Conservation (phyloP, 2,888 invertebrate genomes). For the Cephus rjabovi region DNA sequence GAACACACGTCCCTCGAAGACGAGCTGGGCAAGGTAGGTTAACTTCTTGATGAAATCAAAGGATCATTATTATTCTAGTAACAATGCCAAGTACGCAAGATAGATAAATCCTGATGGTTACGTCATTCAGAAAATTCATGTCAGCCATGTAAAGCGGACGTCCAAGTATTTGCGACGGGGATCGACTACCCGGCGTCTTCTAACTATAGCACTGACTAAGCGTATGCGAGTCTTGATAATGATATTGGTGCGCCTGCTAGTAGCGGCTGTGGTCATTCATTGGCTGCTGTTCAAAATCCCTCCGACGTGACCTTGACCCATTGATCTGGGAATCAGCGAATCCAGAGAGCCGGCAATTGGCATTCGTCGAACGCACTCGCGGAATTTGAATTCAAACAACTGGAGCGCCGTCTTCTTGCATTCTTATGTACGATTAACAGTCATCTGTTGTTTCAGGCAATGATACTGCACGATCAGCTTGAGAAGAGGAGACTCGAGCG, state of each 20-base stretch:
- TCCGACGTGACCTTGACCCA: conserved; percentile 47
- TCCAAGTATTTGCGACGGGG: background rate
- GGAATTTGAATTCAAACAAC: background rate
- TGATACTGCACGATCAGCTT: conserved; percentile 61
- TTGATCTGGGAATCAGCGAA: conserved; percentile 23
- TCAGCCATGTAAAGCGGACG: background rate
- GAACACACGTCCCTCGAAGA: conserved; percentile 62
- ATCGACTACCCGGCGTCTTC: background rate
- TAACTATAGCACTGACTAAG: conserved; percentile 14
- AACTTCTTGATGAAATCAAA: background rate
- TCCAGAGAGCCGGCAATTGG: background rate
- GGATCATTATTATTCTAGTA: background rate
- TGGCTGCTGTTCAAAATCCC: conserved; percentile 48
- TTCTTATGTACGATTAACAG: background rate
- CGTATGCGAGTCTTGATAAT: conserved; percentile 30
- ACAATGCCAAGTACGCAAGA: background rate
- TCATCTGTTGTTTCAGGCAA: conserved; percentile 42
- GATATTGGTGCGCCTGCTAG: conserved; percentile 19
- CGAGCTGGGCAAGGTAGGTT: conserved; percentile 58
- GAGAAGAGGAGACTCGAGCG: conserved; percentile 61
- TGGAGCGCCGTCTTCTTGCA: background rate
- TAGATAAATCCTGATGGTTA: background rate
- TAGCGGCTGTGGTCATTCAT: conserved; percentile 24
- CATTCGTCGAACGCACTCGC: background rate
- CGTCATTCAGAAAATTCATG: background rate